These are phyloP conservation scores for Dioctria linearis DNA, from an alignment of 2,888 invertebrate species.

Conservation along the genomic window DNA sequence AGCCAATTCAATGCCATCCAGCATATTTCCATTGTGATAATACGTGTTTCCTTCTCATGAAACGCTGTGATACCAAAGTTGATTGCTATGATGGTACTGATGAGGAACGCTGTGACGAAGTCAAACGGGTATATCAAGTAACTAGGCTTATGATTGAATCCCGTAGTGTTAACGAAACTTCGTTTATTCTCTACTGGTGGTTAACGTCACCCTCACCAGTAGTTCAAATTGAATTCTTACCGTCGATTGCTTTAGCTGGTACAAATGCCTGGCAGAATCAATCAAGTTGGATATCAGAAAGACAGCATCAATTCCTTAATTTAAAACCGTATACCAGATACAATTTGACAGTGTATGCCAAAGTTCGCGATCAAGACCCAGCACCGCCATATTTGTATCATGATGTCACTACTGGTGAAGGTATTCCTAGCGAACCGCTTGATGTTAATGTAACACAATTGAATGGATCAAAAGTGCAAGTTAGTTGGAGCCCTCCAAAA, in stretches of 20 bases:
- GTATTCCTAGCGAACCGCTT: conserved; percentile 80
- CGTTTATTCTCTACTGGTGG: conserved; percentile 79
- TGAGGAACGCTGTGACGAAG: conserved; percentile 77
- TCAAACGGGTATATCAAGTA: conserved; percentile 72
- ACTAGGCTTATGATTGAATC: conserved; percentile 78
- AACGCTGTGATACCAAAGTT: conserved; percentile 78
- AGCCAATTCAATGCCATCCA: conserved; percentile 53
- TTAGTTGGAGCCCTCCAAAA: conserved; percentile 80
- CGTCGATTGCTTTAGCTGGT: conserved; percentile 74
- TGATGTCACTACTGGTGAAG: conserved; percentile 79
- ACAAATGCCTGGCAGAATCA: conserved; percentile 75
- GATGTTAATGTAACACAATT: conserved; percentile 78
- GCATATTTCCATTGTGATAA: conserved; percentile 76
- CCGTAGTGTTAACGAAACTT: conserved; percentile 76
- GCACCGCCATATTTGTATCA: conserved; percentile 78
- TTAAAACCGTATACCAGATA: conserved; percentile 83
- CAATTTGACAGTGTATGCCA: conserved; percentile 84
- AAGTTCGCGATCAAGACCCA: conserved; percentile 72
- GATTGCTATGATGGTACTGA: conserved; percentile 85
- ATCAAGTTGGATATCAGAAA: conserved; percentile 76
- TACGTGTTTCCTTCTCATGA: conserved; percentile 75
- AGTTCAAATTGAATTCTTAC: conserved; percentile 76
- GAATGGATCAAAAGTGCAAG: conserved; percentile 77
- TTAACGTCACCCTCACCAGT: conserved; percentile 67
- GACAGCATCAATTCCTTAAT: conserved; percentile 75